These are phyloP conservation scores for Onychostruthus taczanowskii DNA, from an alignment of 2,113 vertebrate species.

Conservation along the genomic window DNA sequence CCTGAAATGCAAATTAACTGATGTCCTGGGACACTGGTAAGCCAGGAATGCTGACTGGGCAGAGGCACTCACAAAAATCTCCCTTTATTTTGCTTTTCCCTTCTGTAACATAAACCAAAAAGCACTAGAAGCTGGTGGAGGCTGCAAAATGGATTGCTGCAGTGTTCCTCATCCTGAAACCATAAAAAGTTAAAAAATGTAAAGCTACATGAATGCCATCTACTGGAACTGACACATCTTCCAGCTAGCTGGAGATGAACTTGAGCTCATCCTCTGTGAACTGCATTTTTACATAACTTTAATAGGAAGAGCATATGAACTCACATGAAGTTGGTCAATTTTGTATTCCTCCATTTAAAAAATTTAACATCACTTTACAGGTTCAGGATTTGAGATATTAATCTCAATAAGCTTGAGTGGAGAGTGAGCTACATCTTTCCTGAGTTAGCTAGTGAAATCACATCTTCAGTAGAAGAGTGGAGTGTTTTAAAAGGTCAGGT, in stretches of 20 bases:
- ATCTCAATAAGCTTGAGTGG: neutral
- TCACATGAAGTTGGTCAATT: neutral
- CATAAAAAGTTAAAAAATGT: neutral
- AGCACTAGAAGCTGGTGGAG: neutral
- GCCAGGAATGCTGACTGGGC: neutral
- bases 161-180: neutral
- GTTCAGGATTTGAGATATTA: neutral
- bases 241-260: neutral
- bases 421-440: neutral
- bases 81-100: neutral
- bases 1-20: neutral
- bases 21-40: neutral
- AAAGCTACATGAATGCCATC: constrained; percentile 38
- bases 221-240: constrained; percentile 1
- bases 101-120: neutral
- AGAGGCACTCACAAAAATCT: neutral
- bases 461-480: neutral
- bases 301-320: neutral
- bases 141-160: neutral
- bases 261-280: neutral
- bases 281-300: neutral
- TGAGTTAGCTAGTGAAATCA: neutral
- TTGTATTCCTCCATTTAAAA: neutral
- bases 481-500: constrained; percentile 27
- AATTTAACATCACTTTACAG: neutral